Evolutionary conservation across 2,797 vertebrate species (phyloP).

Genomic region (Darevskia nairensis): DNA sequence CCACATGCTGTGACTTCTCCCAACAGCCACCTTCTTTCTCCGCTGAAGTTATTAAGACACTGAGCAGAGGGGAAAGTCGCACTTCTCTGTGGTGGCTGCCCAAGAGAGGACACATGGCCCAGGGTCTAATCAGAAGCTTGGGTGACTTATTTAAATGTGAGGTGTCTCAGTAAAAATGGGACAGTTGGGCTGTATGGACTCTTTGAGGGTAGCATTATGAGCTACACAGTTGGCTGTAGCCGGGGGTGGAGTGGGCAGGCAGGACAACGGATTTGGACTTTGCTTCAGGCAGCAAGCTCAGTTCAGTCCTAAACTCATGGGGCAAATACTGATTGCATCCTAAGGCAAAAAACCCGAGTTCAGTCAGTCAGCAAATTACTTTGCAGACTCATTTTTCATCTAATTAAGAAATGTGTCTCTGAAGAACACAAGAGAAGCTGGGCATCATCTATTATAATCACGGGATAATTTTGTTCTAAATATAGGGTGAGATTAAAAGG

Average conservation of each 20-base stretch:
- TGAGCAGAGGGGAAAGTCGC: no score
- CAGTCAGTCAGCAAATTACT: conserved; percentile 7
- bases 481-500: background rate
- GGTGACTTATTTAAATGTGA: no score
- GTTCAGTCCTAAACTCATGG: background rate
- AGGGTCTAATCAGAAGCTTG: no score
- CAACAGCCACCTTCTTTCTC: no score
- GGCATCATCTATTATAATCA: background rate
- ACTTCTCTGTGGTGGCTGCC: no score
- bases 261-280: background rate
- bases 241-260: background rate
- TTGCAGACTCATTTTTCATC: background rate
- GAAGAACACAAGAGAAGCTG: background rate
- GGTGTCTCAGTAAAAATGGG: no score
- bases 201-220: no score
- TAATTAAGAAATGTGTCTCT: background rate
- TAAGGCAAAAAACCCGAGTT: background rate
- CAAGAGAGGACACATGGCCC: no score
- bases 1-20: no score
- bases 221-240: background rate
- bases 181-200: no score
- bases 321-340: no score
- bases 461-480: background rate
- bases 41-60: no score
- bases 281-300: background rate